These are phyloP conservation scores for Holcopasites calliopsidis DNA, from an alignment of 1,140 invertebrate genomes.

Conservation along the genomic window DNA sequence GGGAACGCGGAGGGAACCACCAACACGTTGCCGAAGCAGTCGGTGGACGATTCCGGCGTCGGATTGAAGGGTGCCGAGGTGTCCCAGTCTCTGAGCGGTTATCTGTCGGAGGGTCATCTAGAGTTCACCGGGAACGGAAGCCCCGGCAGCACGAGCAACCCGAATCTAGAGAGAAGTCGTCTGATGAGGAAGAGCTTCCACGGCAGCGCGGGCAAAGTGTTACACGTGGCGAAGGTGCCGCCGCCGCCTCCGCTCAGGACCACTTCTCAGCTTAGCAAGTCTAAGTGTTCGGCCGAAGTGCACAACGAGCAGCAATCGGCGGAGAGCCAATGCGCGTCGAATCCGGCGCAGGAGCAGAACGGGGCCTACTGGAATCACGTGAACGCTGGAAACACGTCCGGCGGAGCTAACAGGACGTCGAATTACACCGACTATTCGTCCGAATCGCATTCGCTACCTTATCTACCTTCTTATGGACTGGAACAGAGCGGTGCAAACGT, in stretches of 20 bases:
- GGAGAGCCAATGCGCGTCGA: constrained; percentile 67
- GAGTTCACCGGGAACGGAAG: constrained; percentile 82
- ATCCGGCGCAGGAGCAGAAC: constrained; percentile 68
- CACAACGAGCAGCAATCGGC: constrained; percentile 80
- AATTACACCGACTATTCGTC: constrained; percentile 79
- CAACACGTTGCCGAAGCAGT: constrained; percentile 79
- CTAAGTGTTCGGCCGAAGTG: constrained; percentile 84
- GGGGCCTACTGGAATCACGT: constrained; percentile 73
- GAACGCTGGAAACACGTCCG: constrained; percentile 45
- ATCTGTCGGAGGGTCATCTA: constrained; percentile 92
- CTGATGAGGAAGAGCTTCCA: constrained; percentile 94
- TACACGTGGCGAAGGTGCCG: constrained; percentile 91
- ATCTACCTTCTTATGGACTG: constrained; percentile 81
- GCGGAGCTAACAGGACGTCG: constrained; percentile 50
- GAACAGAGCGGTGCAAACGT: constrained; percentile 51
- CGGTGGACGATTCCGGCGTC: constrained; percentile 87
- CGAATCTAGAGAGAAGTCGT: constrained; percentile 91
- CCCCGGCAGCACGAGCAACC: constrained; percentile 83
- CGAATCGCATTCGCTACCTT: constrained; percentile 84
- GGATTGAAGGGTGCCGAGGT: constrained; percentile 83
- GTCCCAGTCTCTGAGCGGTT: constrained; percentile 85
- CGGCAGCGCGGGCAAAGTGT: constrained; percentile 88
- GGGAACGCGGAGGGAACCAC: constrained; percentile 72
- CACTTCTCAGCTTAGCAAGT: constrained; percentile 89
- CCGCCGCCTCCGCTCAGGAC: constrained; percentile 92